Conservation (phyloP, 2,113 vertebrate species). For the Notiomystis cincta region DNA sequence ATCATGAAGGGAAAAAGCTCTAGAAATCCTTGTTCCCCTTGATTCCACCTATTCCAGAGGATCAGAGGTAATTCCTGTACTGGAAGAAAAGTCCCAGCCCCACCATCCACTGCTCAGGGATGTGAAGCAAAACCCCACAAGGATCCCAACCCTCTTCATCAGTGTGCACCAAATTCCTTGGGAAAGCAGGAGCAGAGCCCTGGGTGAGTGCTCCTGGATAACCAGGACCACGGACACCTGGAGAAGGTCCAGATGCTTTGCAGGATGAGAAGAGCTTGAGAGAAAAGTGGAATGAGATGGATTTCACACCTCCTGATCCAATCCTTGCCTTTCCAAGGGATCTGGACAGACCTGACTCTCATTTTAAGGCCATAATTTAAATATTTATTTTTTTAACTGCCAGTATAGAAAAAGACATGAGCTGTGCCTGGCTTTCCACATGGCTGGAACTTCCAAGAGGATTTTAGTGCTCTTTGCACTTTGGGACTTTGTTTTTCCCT, state of each 20-base stretch:
- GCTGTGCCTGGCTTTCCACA: background rate
- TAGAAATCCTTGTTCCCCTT: background rate
- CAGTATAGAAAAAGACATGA: background rate
- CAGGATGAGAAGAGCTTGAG: background rate
- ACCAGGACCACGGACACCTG: rapidly evolving
- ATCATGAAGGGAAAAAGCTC: rapidly evolving
- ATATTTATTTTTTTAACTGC: background rate
- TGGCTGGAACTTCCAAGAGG: background rate
- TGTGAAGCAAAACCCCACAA: background rate
- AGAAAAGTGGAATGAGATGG: background rate
- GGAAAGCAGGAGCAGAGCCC: background rate
- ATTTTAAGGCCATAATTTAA: background rate
- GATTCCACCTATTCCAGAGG: background rate
- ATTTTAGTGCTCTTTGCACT: background rate
- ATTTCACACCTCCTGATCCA: background rate
- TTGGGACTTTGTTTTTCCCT: background rate
- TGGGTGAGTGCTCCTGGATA: background rate
- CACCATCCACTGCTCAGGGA: background rate
- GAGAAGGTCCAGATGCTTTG: background rate
- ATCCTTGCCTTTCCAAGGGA: background rate
- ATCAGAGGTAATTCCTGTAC: background rate
- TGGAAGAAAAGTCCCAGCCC: background rate
- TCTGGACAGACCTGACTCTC: background rate
- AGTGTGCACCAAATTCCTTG: background rate
- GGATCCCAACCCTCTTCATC: background rate